Evolutionary conservation across 2,888 invertebrate species (phyloP).

Genomic region (Lasioglossum pauxillum): DNA sequence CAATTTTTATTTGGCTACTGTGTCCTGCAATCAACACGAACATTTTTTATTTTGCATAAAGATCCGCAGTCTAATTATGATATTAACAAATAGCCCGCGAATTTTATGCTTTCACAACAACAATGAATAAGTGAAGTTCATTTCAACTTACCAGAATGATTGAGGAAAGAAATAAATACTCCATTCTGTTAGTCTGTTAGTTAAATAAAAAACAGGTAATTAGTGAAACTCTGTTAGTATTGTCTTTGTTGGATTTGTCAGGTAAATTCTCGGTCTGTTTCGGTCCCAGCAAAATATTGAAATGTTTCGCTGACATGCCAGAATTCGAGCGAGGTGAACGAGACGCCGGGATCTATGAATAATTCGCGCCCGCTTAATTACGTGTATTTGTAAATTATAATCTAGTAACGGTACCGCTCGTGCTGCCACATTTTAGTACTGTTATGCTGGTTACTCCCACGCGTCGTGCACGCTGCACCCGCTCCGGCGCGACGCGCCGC

Average conservation of each 20-base stretch:
- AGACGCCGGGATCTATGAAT: constrained; percentile 20
- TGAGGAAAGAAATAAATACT: background rate
- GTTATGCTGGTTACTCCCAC: constrained; percentile 36
- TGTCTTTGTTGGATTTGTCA: background rate
- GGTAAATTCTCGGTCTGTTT: background rate
- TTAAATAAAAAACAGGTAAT: background rate
- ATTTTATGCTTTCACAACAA: background rate
- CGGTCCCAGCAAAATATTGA: background rate
- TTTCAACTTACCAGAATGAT: background rate
- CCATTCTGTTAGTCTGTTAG: no score
- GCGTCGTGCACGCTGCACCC: background rate
- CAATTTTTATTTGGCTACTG: no score
- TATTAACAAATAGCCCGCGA: background rate
- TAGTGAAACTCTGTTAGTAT: background rate
- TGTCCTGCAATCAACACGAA: no score
- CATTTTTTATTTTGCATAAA: no score
- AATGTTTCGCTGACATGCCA: background rate
- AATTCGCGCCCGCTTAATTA: constrained; percentile 25
- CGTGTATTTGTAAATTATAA: constrained; percentile 39
- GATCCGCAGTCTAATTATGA: no score
- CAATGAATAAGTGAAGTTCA: background rate
- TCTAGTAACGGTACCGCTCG: constrained; percentile 40
- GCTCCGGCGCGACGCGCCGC: no score
- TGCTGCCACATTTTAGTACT: constrained; percentile 36
- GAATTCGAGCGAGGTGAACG: background rate